Evolutionary conservation across 2,888 invertebrate species (phyloP).

Genomic region (Pristionchus japonicus): DNA sequence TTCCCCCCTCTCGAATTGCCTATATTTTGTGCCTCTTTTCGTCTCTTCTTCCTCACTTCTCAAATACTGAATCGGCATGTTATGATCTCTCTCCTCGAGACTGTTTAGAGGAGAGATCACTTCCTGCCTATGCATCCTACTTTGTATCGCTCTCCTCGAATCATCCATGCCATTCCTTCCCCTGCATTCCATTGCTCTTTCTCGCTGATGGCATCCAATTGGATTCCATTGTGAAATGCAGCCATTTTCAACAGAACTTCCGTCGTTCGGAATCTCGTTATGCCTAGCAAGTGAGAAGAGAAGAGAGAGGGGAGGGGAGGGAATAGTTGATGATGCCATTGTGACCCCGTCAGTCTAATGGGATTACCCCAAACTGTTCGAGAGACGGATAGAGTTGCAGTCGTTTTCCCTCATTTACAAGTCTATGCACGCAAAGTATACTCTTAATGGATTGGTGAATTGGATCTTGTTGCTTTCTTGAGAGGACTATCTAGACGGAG

Average conservation of each 20-base stretch:
- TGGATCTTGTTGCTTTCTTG: background rate
- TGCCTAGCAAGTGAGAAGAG: background rate
- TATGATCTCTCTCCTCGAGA: background rate
- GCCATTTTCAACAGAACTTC: background rate
- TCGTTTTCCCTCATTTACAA: background rate
- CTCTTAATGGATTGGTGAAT: background rate
- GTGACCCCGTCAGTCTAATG: background rate
- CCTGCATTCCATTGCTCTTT: background rate
- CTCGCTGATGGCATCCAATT: background rate
- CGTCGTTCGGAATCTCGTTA: conserved; percentile 22
- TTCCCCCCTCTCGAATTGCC: background rate
- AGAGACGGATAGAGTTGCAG: background rate
- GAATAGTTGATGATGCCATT: conserved; percentile 14
- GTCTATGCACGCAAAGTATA: background rate
- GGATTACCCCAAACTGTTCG: conserved; percentile 20
- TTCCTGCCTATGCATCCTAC: background rate
- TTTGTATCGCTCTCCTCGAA: background rate
- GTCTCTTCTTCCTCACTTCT: background rate
- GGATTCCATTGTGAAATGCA: conserved; percentile 4
- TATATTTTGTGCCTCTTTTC: background rate
- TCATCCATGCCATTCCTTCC: background rate
- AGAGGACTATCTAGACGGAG: background rate
- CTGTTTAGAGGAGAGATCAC: background rate
- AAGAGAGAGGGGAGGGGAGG: background rate
- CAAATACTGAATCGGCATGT: conserved; percentile 12